These are phyloP conservation scores for Drosophila paranaensis DNA, from an alignment of 2,888 invertebrate species.

Conservation along the genomic window DNA sequence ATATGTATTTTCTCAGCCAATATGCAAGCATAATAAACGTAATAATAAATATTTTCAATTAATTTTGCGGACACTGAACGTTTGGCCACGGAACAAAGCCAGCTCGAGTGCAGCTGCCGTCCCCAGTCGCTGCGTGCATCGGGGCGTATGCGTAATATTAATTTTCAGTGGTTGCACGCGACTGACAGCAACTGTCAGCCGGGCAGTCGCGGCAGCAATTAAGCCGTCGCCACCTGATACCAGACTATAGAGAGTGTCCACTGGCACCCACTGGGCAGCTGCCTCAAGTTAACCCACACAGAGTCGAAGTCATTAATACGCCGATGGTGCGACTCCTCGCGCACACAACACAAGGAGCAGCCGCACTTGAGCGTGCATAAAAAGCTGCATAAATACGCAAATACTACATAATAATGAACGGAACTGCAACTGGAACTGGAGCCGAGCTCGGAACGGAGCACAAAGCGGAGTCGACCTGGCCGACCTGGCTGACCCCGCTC, in stretches of 20 bases:
- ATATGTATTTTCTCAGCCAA: neutral
- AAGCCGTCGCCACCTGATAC: constrained; percentile 24
- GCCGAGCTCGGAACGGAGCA: neutral
- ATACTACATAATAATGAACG: constrained; percentile 60
- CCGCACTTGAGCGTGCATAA: constrained; percentile 56
- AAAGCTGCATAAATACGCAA: constrained; percentile 66
- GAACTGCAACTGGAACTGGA: neutral
- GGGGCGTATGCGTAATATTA: constrained; percentile 47
- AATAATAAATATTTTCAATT: constrained; percentile 72
- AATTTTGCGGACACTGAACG: constrained; percentile 46
- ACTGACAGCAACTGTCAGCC: constrained; percentile 32
- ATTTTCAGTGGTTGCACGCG: constrained; percentile 23
- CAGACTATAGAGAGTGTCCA: neutral
- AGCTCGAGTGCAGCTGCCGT: constrained; percentile 2
- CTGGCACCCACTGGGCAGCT: neutral
- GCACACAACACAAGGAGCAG: constrained; percentile 19
- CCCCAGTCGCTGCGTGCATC: constrained; percentile 9
- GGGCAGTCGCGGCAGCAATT: constrained; percentile 43
- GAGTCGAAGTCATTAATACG: constrained; percentile 40
- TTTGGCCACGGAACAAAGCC: constrained; percentile 23
- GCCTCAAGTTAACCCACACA: constrained; percentile 3
- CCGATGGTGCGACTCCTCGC: constrained; percentile 35
- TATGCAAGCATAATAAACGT: constrained; percentile 47
- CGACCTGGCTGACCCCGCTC: too few species aligned
- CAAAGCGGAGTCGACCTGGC: neutral